Evolutionary conservation across 2,797 vertebrate species (phyloP).

Genomic region (Poeciliopsis gracilis): DNA sequence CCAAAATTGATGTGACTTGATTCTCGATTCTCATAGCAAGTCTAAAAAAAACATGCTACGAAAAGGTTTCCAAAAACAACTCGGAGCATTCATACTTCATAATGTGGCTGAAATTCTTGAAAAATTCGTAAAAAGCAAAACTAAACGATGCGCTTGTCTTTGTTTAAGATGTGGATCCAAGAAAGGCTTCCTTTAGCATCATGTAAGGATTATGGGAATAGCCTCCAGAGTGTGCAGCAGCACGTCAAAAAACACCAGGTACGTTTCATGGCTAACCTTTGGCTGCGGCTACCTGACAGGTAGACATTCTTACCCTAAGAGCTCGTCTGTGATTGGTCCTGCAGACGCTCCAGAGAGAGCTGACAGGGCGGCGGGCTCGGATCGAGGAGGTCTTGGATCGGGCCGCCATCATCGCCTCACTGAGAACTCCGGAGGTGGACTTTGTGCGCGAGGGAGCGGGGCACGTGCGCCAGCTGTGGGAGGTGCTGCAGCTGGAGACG

Average conservation of each 20-base stretch:
- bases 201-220: slow-evolving; percentile 91
- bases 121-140: neutral
- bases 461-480: slow-evolving; percentile 86
- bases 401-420: slow-evolving; percentile 82
- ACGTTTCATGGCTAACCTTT: slow-evolving; percentile 10
- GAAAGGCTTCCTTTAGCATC: slow-evolving; percentile 88
- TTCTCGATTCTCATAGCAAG: neutral
- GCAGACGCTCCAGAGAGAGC: slow-evolving; percentile 91
- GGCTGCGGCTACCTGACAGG: slow-evolving; percentile 1
- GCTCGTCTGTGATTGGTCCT: slow-evolving; percentile 25
- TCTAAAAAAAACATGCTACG: neutral
- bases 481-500: slow-evolving; percentile 84
- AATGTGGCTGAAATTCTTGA: neutral
- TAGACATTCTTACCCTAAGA: neutral
- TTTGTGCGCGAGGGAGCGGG: slow-evolving; percentile 84
- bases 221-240: slow-evolving; percentile 89
- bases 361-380: slow-evolving; percentile 88
- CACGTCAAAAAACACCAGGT: slow-evolving; percentile 94
- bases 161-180: slow-evolving; percentile 89
- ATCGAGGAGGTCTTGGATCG: slow-evolving; percentile 86
- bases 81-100: neutral
- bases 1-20: neutral
- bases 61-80: neutral
- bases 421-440: slow-evolving; percentile 83
- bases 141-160: slow-evolving; percentile 25